A percentile compares a stretch with the other conserved stretches of the same genome.
Evolutionary conservation across 1,140 invertebrate species (phyloP).

Genomic region (Camponotus pennsylvanicus): DNA sequence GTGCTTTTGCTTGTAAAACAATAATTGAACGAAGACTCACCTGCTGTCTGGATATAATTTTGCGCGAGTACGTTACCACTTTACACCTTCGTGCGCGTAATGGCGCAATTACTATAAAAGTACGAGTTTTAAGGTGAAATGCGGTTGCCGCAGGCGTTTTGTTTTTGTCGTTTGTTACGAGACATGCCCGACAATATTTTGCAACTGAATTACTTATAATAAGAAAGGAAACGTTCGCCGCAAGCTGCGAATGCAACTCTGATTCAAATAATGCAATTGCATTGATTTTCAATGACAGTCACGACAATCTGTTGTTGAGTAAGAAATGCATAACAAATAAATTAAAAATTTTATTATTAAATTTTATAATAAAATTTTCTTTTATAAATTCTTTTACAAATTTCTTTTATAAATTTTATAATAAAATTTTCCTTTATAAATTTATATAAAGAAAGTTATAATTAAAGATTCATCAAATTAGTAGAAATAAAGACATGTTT

Average conservation of each 20-base stretch:
- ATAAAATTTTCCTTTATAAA: no score
- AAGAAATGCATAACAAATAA: neutral
- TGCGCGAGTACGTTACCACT: slow-evolving; percentile 4
- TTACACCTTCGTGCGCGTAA: slow-evolving; percentile 13
- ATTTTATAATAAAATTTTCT: neutral
- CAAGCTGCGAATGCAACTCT: slow-evolving; percentile 1
- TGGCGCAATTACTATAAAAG: slow-evolving; percentile 50
- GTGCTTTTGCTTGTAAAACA: neutral
- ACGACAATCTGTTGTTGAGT: neutral
- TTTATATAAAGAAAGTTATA: neutral
- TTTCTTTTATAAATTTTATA: neutral
- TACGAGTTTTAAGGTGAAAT: slow-evolving; percentile 41
- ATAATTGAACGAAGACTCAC: slow-evolving; percentile 28
- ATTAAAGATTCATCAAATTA: neutral
- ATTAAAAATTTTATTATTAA: neutral
- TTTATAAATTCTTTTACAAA: no score
- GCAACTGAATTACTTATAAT: slow-evolving; percentile 44
- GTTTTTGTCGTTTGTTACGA: slow-evolving; percentile 62
- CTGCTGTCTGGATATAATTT: slow-evolving; percentile 41
- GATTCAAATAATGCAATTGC: slow-evolving; percentile 2
- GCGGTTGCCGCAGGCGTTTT: slow-evolving; percentile 9
- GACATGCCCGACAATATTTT: slow-evolving; percentile 32
- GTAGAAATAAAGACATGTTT: neutral
- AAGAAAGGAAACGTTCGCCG: slow-evolving; percentile 45
- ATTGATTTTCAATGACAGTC: neutral